Percentiles rank a stretch among this genome's conserved stretches.
These are phyloP conservation scores for Brenthis hecate DNA, from an alignment of 2,888 invertebrate genomes.

Conservation along the genomic window DNA sequence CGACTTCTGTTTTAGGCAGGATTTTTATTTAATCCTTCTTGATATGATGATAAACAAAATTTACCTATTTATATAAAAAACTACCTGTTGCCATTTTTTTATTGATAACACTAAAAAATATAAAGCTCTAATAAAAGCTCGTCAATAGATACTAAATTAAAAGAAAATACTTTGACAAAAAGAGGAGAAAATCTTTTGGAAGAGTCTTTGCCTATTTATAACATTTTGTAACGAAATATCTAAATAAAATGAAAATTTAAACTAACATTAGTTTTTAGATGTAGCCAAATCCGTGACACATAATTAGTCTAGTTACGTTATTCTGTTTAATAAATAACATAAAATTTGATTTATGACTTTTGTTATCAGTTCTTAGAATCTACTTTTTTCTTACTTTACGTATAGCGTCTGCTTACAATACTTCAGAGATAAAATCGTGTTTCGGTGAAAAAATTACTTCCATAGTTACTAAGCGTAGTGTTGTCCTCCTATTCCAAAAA, in stretches of 20 bases:
- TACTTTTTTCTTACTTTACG: slow-evolving; percentile 20
- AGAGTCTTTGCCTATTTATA: too few relatives aligned
- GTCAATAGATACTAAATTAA: too few relatives aligned
- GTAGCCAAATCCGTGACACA: slow-evolving; percentile 36
- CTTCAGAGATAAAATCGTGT: slow-evolving; percentile 26
- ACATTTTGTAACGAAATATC: too few relatives aligned
- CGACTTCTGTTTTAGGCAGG: too few relatives aligned
- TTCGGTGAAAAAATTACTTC: slow-evolving; percentile 24
- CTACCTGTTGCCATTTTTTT: too few relatives aligned
- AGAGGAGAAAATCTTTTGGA: too few relatives aligned
- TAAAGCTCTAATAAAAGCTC: too few relatives aligned
- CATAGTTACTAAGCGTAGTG: slow-evolving; percentile 18
- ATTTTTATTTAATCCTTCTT: too few relatives aligned
- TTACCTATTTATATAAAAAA: too few relatives aligned
- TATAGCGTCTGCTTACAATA: slow-evolving; percentile 24
- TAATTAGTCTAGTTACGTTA: slow-evolving; percentile 43
- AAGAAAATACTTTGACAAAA: too few relatives aligned
- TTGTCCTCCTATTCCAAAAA: slow-evolving; percentile 9
- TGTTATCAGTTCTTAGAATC: slow-evolving; percentile 29
- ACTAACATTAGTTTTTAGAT: slow-evolving; percentile 31
- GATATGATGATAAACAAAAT: too few relatives aligned
- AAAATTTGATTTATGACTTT: slow-evolving; percentile 28
- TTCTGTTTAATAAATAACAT: slow-evolving; percentile 43
- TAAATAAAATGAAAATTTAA: neutral
- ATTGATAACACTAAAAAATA: too few relatives aligned